These are phyloP conservation scores for Morpho achilles DNA, from an alignment of 2,888 invertebrate genomes.

Conservation along the genomic window DNA sequence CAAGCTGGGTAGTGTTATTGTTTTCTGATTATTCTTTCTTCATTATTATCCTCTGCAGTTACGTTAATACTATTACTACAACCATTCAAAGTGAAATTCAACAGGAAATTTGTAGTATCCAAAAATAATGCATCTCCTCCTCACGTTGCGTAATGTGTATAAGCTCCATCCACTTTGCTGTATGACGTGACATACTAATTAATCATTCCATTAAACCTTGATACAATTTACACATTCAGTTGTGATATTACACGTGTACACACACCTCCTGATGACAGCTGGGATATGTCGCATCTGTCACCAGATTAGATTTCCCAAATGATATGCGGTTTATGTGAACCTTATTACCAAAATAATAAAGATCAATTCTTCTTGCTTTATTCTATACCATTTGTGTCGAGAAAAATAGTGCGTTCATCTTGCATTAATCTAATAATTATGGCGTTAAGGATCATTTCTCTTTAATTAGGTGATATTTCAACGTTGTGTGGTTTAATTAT, in stretches of 20 bases:
- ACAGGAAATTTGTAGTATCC: no score
- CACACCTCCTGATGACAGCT: slow-evolving; percentile 5
- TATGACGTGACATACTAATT: slow-evolving; percentile 2
- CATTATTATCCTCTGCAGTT: no score
- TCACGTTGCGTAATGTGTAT: no score
- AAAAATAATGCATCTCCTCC: no score
- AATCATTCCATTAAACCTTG: slow-evolving; percentile 5
- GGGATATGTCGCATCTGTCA: slow-evolving; percentile 12
- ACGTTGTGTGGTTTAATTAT: background rate
- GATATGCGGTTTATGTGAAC: background rate
- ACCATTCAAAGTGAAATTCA: no score
- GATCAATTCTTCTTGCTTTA: background rate
- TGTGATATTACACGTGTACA: slow-evolving; percentile 9
- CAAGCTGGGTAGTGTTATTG: no score
- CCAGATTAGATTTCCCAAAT: slow-evolving; percentile 6
- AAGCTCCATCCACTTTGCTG: background rate
- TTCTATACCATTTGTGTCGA: background rate
- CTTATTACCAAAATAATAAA: background rate
- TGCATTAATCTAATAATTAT: background rate
- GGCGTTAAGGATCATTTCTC: background rate
- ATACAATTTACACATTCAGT: slow-evolving; percentile 11
- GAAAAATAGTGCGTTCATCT: background rate
- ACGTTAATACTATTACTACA: no score
- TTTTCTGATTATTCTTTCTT: no score
- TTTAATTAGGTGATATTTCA: background rate